Evolutionary conservation across 2,797 vertebrate genomes (phyloP).

Genomic region (Lagorchestes hirsutus): DNA sequence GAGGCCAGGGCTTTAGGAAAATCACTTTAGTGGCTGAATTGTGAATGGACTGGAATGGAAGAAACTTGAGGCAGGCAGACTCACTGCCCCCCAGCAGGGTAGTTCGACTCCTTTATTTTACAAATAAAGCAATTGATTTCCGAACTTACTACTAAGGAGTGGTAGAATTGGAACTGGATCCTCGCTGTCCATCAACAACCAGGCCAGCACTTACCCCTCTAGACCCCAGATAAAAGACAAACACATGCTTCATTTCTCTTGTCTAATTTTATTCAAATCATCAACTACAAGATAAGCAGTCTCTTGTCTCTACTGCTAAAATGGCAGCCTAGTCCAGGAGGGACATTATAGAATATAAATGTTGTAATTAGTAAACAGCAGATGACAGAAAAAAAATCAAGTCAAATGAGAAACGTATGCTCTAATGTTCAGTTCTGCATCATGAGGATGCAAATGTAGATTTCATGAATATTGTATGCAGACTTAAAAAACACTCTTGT

Average conservation of each 20-base stretch:
- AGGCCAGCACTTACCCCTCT: not conserved
- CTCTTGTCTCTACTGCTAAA: slow-evolving; percentile 62
- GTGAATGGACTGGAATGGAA: not conserved
- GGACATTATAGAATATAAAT: not conserved
- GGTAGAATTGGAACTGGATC: not conserved
- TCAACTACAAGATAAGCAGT: slow-evolving; percentile 71
- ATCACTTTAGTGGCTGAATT: not conserved
- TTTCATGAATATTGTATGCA: slow-evolving; percentile 65
- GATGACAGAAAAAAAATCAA: slow-evolving; percentile 52
- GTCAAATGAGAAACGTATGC: slow-evolving; percentile 24
- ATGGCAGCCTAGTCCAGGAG: slow-evolving; percentile 35
- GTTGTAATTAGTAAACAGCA: slow-evolving; percentile 28
- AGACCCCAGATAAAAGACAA: slow-evolving; percentile 44
- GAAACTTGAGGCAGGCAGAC: not conserved
- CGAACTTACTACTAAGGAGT: not conserved
- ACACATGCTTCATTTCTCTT: slow-evolving; percentile 57
- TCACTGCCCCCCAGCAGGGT: too few relatives aligned
- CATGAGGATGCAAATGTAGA: slow-evolving; percentile 63
- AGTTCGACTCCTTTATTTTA: not conserved
- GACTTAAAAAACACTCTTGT: slow-evolving; percentile 47
- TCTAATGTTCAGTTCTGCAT: slow-evolving; percentile 66
- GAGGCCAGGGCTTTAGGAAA: not conserved
- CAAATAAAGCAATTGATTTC: not conserved
- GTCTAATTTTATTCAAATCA: slow-evolving; percentile 80
- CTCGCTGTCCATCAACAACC: not conserved